Conservation (phyloP, 2,888 invertebrate species). For the Xestoiulus laeticollis region DNA sequence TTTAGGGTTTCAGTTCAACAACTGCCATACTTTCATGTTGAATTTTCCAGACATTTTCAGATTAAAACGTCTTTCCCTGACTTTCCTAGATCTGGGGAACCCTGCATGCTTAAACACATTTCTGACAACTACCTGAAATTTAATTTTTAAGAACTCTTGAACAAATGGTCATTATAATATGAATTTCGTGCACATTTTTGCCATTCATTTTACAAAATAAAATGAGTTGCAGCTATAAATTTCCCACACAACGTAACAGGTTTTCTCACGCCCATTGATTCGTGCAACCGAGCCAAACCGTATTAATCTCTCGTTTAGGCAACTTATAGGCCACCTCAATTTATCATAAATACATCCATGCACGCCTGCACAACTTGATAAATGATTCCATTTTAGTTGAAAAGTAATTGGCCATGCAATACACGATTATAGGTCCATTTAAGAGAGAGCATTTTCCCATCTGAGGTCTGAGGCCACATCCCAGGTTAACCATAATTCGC, state of each 20-base stretch:
- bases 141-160: no score
- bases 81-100: no score
- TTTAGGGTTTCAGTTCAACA: no score
- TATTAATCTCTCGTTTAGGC: neutral
- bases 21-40: no score
- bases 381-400: neutral
- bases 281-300: neutral
- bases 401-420: constrained; percentile 11
- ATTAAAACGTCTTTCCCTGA: no score
- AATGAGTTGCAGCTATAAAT: neutral
- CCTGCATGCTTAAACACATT: no score
- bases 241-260: neutral
- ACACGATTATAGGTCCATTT: neutral
- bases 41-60: no score
- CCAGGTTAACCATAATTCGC: constrained; percentile 1
- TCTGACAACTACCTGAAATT: no score
- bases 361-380: neutral
- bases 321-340: neutral
- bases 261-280: neutral
- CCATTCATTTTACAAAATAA: neutral
- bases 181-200: no score
- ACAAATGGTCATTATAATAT: no score
- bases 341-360: constrained; percentile 10
- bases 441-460: neutral
- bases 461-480: constrained; percentile 23